These are phyloP conservation scores for Hymenopus coronatus DNA, from an alignment of 2,888 invertebrate genomes.

Conservation along the genomic window DNA sequence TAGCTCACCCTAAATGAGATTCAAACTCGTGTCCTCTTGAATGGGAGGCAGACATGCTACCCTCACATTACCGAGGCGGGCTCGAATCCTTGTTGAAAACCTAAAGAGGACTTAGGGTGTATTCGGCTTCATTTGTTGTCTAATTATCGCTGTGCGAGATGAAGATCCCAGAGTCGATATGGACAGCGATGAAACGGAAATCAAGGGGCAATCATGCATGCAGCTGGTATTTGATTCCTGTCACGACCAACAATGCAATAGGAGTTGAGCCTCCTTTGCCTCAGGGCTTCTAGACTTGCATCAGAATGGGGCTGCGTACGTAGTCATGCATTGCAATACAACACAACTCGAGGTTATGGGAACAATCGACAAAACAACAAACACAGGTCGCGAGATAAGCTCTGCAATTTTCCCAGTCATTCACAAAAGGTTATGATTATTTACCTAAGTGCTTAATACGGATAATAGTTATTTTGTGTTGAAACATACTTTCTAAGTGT, in stretches of 20 bases:
- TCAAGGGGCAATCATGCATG: neutral
- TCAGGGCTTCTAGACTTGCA: neutral
- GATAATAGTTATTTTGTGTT: neutral
- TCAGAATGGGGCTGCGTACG: neutral
- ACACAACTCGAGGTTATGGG: neutral
- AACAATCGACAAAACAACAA: neutral
- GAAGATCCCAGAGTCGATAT: neutral
- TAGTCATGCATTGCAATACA: neutral
- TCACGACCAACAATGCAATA: neutral
- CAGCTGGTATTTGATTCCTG: neutral
- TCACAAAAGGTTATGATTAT: neutral
- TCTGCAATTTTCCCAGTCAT: neutral
- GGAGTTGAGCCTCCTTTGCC: neutral
- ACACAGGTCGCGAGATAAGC: neutral
- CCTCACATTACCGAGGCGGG: no score
- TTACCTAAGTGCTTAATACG: neutral
- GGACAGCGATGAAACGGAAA: neutral
- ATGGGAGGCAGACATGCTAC: no score
- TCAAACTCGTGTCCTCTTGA: no score
- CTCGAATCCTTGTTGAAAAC: no score
- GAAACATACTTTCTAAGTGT: neutral
- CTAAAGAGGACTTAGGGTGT: no score
- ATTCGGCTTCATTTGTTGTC: neutral
- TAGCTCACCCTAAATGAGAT: no score
- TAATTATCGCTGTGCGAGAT: neutral